Evolutionary conservation across 2,113 vertebrate genomes (phyloP).

Genomic region (Calonectris borealis): DNA sequence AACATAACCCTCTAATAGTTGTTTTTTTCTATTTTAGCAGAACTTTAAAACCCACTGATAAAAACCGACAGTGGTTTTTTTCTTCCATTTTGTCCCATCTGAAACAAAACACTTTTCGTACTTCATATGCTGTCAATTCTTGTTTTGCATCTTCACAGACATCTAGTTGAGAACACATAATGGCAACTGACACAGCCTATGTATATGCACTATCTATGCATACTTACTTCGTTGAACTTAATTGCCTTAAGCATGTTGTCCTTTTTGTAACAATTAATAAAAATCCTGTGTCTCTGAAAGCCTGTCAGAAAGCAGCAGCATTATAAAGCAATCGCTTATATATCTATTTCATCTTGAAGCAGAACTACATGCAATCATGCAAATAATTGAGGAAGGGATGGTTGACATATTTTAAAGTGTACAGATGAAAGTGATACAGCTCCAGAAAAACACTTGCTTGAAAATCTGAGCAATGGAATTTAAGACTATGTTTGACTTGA

Average conservation of each 20-base stretch:
- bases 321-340: not conserved
- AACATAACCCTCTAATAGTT: not conserved
- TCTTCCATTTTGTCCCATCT: conserved; percentile 5
- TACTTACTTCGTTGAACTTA: not conserved
- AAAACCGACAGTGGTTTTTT: not conserved
- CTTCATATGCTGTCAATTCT: not conserved
- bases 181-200: not conserved
- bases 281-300: not conserved
- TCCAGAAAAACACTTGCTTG: not conserved
- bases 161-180: not conserved
- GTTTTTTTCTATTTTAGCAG: not conserved
- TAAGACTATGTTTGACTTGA: not conserved
- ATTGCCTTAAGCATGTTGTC: not conserved
- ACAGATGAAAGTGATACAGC: not conserved
- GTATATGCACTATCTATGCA: not conserved
- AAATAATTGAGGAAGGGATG: not conserved
- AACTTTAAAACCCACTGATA: not conserved
- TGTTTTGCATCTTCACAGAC: not conserved
- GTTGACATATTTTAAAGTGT: not conserved
- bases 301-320: not conserved
- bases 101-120: conserved; percentile 10
- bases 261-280: not conserved
- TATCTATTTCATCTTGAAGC: not conserved
- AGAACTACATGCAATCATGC: not conserved
- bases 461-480: not conserved